Percentiles rank a stretch among this genome's conserved stretches.
Evolutionary conservation across 2,113 vertebrate genomes (phyloP).

Genomic region (Labrus mixtus): DNA sequence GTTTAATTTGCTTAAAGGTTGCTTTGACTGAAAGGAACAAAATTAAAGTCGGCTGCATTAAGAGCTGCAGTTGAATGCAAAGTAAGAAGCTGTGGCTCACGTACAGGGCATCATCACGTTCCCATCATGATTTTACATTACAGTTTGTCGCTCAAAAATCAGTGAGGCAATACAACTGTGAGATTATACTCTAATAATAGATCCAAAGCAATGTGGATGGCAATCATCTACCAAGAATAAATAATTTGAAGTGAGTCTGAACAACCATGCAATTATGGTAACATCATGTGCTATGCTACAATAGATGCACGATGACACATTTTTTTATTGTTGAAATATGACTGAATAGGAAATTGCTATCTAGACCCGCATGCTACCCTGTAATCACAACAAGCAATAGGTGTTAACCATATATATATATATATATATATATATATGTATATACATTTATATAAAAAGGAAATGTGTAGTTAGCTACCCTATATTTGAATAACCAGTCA

Average conservation of each 20-base stretch:
- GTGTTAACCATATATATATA: no score
- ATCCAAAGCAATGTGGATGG: not conserved
- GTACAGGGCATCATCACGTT: not conserved
- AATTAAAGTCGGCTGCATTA: not conserved
- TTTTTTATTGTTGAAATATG: no score
- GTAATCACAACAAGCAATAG: not conserved
- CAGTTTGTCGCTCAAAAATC: constrained; percentile 12
- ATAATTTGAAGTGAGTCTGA: not conserved
- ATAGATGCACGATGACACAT: not conserved
- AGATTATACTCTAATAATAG: not conserved
- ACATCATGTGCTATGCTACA: not conserved
- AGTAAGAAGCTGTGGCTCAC: not conserved
- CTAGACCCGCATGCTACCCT: not conserved
- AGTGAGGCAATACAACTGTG: not conserved
- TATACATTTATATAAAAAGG: no score
- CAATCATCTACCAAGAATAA: not conserved
- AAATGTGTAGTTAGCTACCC: no score
- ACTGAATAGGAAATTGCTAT: not conserved
- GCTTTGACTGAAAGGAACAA: not conserved
- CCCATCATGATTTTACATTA: not conserved
- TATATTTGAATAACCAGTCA: no score
- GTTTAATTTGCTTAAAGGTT: constrained; percentile 13
- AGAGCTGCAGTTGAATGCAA: not conserved
- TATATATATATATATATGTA: no score
- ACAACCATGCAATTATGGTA: not conserved